Conservation (phyloP, 1,140 invertebrate species). For the Drosophila melanica region DNA sequence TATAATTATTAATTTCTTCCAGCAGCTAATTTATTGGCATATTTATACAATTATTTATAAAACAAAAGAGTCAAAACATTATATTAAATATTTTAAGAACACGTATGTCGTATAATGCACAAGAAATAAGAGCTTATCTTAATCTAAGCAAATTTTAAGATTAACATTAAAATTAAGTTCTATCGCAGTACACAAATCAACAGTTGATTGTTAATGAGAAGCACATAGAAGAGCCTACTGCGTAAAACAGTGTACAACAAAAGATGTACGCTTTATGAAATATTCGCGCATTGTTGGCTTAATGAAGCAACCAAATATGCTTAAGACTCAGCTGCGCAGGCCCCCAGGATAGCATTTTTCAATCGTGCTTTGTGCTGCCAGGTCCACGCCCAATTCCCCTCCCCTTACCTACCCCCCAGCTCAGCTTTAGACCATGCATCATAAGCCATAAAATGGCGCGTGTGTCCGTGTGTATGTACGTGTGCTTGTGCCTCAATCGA, state of each 20-base stretch:
- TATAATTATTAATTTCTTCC: no score
- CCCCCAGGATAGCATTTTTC: slow-evolving; percentile 32
- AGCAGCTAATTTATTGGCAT: no score
- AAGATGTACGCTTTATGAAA: neutral
- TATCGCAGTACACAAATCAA: neutral
- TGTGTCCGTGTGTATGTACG: neutral
- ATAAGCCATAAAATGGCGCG: slow-evolving; percentile 36
- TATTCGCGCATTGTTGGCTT: slow-evolving; percentile 16
- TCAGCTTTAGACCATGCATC: slow-evolving; percentile 1
- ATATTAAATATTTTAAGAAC: no score
- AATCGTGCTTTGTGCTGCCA: slow-evolving; percentile 5
- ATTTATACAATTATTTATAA: no score
- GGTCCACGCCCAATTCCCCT: no score
- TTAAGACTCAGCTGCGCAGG: slow-evolving; percentile 20
- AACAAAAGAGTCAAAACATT: no score
- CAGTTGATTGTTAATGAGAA: neutral
- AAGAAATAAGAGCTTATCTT: no score
- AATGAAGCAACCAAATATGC: slow-evolving; percentile 27
- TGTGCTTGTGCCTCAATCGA: slow-evolving; percentile 38
- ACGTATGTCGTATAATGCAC: no score
- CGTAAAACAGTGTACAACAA: neutral
- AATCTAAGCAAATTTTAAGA: neutral
- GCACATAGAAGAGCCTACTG: neutral
- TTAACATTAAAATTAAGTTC: slow-evolving; percentile 2
- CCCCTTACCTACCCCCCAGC: neutral